A percentile compares a stretch with the other conserved stretches of the same genome.
Evolutionary conservation across 2,888 invertebrate genomes (phyloP).

Genomic region (Branchellion lobata): DNA sequence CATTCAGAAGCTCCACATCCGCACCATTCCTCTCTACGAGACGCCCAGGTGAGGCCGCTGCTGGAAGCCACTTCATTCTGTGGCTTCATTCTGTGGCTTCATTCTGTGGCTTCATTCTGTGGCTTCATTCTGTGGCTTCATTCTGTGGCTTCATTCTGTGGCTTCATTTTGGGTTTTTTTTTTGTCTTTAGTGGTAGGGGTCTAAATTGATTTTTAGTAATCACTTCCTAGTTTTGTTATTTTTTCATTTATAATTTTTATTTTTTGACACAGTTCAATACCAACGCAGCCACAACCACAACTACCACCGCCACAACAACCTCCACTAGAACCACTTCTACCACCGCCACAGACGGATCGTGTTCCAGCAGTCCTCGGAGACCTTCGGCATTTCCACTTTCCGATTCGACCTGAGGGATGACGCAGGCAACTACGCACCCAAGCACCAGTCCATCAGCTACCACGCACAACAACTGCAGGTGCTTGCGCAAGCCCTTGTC

Average conservation of each 20-base stretch:
- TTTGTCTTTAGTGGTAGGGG: background rate
- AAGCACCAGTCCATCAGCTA: constrained; percentile 26
- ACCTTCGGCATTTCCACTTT: constrained; percentile 90
- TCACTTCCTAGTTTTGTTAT: too few relatives aligned
- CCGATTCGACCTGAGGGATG: constrained; percentile 74
- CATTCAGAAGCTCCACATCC: constrained; percentile 93
- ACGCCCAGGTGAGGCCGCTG: constrained; percentile 69
- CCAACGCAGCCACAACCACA: too few relatives aligned
- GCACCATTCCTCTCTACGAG: constrained; percentile 91
- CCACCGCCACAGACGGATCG: constrained; percentile 74
- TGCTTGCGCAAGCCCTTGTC: too few relatives aligned
- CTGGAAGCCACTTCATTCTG: background rate
- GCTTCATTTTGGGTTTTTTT: background rate
- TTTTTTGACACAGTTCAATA: too few relatives aligned
- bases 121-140: too few relatives aligned
- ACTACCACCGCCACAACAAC: constrained; percentile 24
- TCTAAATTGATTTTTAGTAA: background rate
- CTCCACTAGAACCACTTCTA: too few relatives aligned
- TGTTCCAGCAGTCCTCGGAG: constrained; percentile 78
- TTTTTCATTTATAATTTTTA: too few relatives aligned
- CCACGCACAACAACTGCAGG: constrained; percentile 7
- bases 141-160: background rate
- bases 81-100: background rate
- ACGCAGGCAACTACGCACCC: constrained; percentile 46
- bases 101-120: background rate